phyloP scores from a whole-genome alignment of 1,140 invertebrate species.

The Mercenaria mercenaria region DNA sequence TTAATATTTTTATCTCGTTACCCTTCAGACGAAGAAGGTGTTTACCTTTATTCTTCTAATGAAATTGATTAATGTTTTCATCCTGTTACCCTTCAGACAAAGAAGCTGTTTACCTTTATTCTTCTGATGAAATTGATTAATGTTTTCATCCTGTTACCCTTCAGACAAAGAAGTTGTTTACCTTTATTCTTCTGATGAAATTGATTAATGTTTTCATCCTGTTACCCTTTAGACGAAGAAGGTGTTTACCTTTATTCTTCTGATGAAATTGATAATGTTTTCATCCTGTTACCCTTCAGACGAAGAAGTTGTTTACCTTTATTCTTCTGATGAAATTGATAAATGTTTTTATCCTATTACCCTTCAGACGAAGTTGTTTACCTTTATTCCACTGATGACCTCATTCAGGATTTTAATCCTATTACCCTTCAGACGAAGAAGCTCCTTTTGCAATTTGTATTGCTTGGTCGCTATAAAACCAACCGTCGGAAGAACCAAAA shows the following conservation, averaged over 20 bases:
- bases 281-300: conserved; percentile 88
- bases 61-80: conserved; percentile 86
- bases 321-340: too few relatives aligned
- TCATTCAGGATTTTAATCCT: conserved; percentile 87
- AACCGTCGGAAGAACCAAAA: conserved; percentile 89
- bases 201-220: too few relatives aligned
- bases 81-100: conserved; percentile 88
- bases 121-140: too few relatives aligned
- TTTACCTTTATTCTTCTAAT: conserved; percentile 88
- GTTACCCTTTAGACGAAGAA: too few relatives aligned
- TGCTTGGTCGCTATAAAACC: conserved; percentile 94
- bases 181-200: too few relatives aligned
- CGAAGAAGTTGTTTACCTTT: conserved; percentile 85
- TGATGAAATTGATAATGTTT: conserved; percentile 85
- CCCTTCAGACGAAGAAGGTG: too few relatives aligned
- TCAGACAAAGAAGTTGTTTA: conserved; percentile 86
- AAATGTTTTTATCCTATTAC: too few relatives aligned
- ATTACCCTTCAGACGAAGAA: conserved; percentile 88
- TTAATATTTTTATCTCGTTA: too few relatives aligned
- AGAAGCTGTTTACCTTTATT: conserved; percentile 86
- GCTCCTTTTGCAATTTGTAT: conserved; percentile 87
- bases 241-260: conserved; percentile 89
- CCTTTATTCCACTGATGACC: conserved; percentile 87
- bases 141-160: too few relatives aligned
- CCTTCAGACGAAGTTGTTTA: too few relatives aligned